Evolutionary conservation across 2,113 vertebrate genomes (phyloP).

Genomic region (Ahaetulla prasina): DNA sequence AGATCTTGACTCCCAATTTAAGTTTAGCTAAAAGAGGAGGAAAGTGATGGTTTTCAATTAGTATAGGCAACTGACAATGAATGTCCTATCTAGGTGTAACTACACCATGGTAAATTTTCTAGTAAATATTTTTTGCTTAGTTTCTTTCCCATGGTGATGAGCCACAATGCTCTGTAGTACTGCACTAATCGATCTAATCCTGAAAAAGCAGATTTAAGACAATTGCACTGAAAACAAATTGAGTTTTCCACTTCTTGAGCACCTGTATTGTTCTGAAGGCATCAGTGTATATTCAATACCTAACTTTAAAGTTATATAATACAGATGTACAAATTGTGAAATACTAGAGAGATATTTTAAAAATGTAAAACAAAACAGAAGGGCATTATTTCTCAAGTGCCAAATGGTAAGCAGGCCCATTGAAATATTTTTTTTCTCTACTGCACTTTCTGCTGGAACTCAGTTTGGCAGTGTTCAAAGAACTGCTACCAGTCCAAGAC

Average conservation of each 20-base stretch:
- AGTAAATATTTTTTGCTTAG: not conserved
- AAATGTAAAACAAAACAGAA: not conserved
- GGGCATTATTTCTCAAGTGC: not conserved
- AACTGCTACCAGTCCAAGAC: not conserved
- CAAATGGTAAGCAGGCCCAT: not conserved
- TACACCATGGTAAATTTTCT: not conserved
- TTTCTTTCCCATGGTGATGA: not conserved
- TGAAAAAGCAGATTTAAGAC: not conserved
- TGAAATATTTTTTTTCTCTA: not conserved
- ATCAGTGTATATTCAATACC: not conserved
- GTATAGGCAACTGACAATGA: not conserved
- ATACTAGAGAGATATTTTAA: not conserved
- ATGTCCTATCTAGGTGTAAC: not conserved
- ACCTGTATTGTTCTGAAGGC: not conserved
- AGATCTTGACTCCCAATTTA: not conserved
- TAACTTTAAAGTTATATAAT: not conserved
- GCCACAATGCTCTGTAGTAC: not conserved
- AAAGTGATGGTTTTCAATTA: not conserved
- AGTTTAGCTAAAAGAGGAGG: not conserved
- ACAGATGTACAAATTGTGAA: not conserved
- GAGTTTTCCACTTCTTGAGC: not conserved
- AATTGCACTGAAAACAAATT: not conserved
- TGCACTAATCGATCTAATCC: not conserved
- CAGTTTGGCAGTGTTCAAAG: not conserved
- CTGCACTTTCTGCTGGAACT: not conserved